A percentile compares a stretch with the other conserved stretches of the same genome.
Conservation (phyloP, 2,113 vertebrate species). For the Neomonachus schauinslandi region DNA sequence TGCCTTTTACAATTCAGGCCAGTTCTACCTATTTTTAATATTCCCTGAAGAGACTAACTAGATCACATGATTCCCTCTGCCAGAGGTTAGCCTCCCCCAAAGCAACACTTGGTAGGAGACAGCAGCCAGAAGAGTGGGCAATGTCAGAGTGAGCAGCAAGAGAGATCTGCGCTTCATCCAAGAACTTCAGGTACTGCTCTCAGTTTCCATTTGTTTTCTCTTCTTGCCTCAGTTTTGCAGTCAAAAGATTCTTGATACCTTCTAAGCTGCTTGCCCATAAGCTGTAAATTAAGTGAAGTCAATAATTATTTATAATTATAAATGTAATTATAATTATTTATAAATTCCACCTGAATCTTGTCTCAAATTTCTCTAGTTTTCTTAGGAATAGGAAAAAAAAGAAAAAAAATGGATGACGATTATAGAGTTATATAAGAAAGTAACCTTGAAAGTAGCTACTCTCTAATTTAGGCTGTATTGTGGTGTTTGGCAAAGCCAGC, state of each 20-base stretch:
- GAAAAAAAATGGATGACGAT: background rate
- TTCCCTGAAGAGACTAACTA: background rate
- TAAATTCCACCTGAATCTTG: constrained; percentile 30
- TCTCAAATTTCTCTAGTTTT: constrained; percentile 15
- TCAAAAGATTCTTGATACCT: background rate
- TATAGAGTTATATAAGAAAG: background rate
- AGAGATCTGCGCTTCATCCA: background rate
- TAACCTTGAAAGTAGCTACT: background rate
- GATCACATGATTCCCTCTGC: background rate
- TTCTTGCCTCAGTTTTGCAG: background rate
- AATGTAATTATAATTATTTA: constrained; percentile 8
- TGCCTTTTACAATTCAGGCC: constrained; percentile 16
- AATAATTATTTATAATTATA: constrained; percentile 43
- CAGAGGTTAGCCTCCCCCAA: background rate
- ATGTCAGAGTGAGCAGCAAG: background rate
- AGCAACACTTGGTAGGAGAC: background rate
- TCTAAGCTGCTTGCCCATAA: constrained; percentile 25
- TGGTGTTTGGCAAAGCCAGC: background rate
- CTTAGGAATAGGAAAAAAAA: background rate
- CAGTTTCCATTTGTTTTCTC: constrained; percentile 11
- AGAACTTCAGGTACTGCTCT: background rate
- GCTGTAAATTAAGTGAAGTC: constrained; percentile 13
- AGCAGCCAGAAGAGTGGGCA: background rate
- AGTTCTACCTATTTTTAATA: constrained; percentile 10
- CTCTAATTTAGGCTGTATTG: background rate